Percentiles rank a stretch among this genome's conserved stretches.
Evolutionary conservation across 2,888 invertebrate genomes (phyloP).

Genomic region (Mesoligia furuncula): DNA sequence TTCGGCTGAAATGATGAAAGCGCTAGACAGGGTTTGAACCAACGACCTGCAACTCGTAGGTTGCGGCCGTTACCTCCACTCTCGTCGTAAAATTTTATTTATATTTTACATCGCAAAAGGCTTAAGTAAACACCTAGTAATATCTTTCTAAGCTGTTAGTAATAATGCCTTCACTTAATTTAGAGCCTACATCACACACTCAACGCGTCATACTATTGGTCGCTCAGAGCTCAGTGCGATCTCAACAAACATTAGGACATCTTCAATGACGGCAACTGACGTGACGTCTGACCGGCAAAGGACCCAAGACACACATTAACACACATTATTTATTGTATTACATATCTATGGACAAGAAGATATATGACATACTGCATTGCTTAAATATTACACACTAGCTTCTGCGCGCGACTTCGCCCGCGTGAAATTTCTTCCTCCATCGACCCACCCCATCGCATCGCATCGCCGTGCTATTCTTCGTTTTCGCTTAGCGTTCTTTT

Average conservation of each 20-base stretch:
- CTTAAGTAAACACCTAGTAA: not conserved
- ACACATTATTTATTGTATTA: too few species aligned
- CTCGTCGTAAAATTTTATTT: not conserved
- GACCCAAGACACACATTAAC: not conserved
- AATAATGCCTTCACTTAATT: conserved; percentile 29
- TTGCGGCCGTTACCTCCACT: not conserved
- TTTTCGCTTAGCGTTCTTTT: too few species aligned
- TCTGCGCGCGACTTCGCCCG: too few species aligned
- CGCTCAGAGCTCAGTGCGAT: not conserved
- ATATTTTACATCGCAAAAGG: not conserved
- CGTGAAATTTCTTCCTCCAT: too few species aligned
- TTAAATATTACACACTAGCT: not conserved
- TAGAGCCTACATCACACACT: not conserved
- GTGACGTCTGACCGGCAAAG: conserved; percentile 22
- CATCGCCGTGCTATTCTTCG: too few species aligned
- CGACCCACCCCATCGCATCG: too few species aligned
- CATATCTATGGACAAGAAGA: not conserved
- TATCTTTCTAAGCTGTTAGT: not conserved
- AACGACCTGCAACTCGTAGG: not conserved
- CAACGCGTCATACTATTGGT: not conserved
- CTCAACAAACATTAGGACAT: conserved; percentile 37
- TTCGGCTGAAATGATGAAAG: too few species aligned
- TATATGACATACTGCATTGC: conserved; percentile 18
- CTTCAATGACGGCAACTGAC: not conserved
- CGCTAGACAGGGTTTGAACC: not conserved